Percentiles rank a stretch among this genome's conserved stretches.
Evolutionary conservation across 37 sponge, comb jelly and placozoan genomes (phyloP).

Genomic region (Ephydatia muelleri): DNA sequence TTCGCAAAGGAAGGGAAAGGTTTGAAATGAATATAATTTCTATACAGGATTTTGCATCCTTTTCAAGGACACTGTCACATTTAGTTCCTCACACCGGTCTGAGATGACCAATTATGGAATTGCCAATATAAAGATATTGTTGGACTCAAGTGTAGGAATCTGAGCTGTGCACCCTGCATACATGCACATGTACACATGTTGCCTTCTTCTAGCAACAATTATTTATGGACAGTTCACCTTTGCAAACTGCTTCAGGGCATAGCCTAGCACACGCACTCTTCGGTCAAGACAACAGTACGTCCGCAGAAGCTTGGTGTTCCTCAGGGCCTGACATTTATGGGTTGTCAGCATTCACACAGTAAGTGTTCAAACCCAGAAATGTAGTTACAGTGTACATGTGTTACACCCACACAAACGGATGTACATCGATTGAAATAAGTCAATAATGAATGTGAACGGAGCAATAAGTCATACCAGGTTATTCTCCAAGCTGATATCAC

Average conservation of each 20-base stretch:
- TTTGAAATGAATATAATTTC: too few relatives aligned
- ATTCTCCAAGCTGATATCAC: conserved; percentile 84
- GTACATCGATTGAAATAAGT: too few relatives aligned
- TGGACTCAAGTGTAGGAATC: too few relatives aligned
- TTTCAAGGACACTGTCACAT: too few relatives aligned
- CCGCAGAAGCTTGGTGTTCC: conserved; percentile 75
- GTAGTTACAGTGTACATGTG: neutral
- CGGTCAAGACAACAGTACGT: conserved; percentile 66
- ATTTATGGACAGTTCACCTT: conserved; percentile 47
- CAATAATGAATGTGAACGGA: too few relatives aligned
- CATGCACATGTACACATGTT: neutral
- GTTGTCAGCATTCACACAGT: neutral
- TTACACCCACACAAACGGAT: neutral
- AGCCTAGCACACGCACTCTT: conserved; percentile 68
- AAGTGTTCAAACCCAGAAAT: neutral
- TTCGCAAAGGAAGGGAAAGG: too few relatives aligned
- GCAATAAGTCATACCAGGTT: conserved; percentile 63
- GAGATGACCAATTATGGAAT: too few relatives aligned
- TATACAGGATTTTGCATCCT: too few relatives aligned
- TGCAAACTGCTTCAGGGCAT: conserved; percentile 74
- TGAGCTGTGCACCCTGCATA: too few relatives aligned
- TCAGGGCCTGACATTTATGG: conserved; percentile 46
- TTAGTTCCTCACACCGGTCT: too few relatives aligned
- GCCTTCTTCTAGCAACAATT: too few relatives aligned
- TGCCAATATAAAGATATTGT: too few relatives aligned